phyloP scores from a whole-genome alignment of 2,888 invertebrate genomes.

The Gnatocerus cornutus region DNA sequence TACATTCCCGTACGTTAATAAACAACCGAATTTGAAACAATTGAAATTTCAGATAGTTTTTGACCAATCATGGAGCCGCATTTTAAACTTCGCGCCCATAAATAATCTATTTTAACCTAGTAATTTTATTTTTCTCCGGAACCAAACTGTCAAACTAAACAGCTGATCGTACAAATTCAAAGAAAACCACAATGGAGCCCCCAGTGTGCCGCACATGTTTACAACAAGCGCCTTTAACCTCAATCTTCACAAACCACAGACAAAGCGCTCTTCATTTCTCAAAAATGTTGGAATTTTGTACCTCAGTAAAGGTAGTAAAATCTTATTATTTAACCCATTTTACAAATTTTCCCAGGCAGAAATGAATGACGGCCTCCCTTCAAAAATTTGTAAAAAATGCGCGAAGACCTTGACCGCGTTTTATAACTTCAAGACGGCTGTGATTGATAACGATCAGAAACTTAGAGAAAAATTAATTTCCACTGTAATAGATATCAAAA shows the following conservation, averaged over 20 bases:
- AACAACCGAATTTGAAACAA: too few species aligned
- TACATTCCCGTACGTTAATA: too few species aligned
- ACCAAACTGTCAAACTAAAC: constrained; percentile 3
- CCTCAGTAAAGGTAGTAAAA: constrained; percentile 56
- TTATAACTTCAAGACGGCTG: constrained; percentile 57
- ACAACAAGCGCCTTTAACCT: constrained; percentile 52
- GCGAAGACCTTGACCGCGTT: constrained; percentile 54
- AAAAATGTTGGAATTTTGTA: constrained; percentile 56
- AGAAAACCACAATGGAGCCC: constrained; percentile 7
- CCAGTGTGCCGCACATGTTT: constrained; percentile 58
- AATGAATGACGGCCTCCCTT: constrained; percentile 56
- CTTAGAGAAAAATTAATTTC: constrained; percentile 43
- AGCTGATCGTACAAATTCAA: too few species aligned
- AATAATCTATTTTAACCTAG: too few species aligned
- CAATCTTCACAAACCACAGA: constrained; percentile 55
- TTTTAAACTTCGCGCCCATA: too few species aligned
- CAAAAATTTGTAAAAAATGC: constrained; percentile 59
- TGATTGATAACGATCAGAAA: constrained; percentile 54
- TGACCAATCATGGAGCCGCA: too few species aligned
- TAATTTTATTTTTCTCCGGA: too few species aligned
- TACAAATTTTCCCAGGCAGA: constrained; percentile 52
- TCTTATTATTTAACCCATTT: too few species aligned
- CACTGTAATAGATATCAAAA: constrained; percentile 7
- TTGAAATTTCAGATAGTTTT: too few species aligned
- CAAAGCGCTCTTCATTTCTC: constrained; percentile 53